phyloP scores from a whole-genome alignment of 64 coral and sea anemone species.

The Pocillopora damicornis region DNA sequence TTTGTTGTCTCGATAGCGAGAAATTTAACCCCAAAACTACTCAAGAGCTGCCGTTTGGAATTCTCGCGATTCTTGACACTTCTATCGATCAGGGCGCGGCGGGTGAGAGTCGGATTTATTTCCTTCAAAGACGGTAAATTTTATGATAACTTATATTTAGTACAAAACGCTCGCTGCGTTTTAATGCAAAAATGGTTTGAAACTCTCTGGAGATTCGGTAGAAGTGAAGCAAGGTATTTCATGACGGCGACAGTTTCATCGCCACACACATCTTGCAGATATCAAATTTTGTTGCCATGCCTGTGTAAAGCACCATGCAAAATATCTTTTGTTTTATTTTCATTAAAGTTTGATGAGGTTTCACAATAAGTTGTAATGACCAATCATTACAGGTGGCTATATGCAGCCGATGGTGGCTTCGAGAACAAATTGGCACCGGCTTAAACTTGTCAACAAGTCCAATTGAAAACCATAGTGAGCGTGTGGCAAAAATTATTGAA shows the following conservation, averaged over 20 bases:
- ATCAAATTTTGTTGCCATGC: not conserved
- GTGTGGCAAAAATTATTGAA: not conserved
- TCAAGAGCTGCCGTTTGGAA: not conserved
- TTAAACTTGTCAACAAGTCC: no score
- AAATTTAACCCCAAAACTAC: not conserved
- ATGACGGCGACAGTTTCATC: no score
- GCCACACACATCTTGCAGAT: not conserved
- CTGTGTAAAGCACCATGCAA: not conserved
- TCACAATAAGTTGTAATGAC: conserved; percentile 23
- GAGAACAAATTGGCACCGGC: conserved; percentile 3
- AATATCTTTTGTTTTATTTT: conserved; percentile 8
- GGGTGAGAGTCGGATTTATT: no score
- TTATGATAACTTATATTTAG: no score
- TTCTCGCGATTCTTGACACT: not conserved
- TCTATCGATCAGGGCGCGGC: no score
- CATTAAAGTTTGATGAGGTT: conserved; percentile 13
- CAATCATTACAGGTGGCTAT: conserved; percentile 2
- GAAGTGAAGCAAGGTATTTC: no score
- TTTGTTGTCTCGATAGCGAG: not conserved
- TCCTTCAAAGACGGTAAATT: no score
- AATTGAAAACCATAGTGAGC: not conserved
- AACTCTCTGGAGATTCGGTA: no score
- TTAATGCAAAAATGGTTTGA: no score
- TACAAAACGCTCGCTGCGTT: no score
- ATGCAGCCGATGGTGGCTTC: not conserved